Evolutionary conservation across 2,888 invertebrate genomes (phyloP).

Genomic region (Ormyrus nitidulus): DNA sequence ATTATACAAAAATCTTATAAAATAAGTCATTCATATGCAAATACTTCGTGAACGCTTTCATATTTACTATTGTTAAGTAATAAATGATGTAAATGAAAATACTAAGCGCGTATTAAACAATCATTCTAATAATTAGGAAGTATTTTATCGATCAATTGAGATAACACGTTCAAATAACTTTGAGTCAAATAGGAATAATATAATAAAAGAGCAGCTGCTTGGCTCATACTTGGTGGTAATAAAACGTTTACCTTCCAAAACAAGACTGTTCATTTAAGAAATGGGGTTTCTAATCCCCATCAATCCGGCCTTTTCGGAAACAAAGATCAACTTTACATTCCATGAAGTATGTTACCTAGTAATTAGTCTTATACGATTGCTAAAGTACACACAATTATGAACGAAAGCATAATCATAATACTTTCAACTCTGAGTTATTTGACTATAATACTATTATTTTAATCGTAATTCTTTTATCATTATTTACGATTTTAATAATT

Average conservation of each 20-base stretch:
- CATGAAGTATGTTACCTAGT: too few relatives aligned
- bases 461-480: conserved; percentile 38
- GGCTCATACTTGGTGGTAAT: too few relatives aligned
- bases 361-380: too few relatives aligned
- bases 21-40: conserved; percentile 55
- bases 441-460: conserved; percentile 54
- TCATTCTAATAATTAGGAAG: conserved; percentile 53
- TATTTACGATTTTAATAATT: conserved; percentile 30
- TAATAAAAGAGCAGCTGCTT: too few relatives aligned
- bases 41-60: conserved; percentile 34
- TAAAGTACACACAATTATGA: too few relatives aligned
- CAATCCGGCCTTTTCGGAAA: too few relatives aligned
- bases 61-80: conserved; percentile 52
- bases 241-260: too few relatives aligned
- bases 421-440: conserved; percentile 52
- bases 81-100: conserved; percentile 48
- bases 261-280: too few relatives aligned
- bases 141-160: conserved; percentile 41
- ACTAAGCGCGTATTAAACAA: conserved; percentile 44
- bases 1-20: conserved; percentile 69
- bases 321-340: too few relatives aligned
- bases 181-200: conserved; percentile 30
- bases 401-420: not conserved
- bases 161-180: conserved; percentile 52
- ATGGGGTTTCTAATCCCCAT: too few relatives aligned